A percentile compares a stretch with the other conserved stretches of the same genome.
Evolutionary conservation across 2,113 vertebrate species (phyloP).

Genomic region (Caranx ignobilis): DNA sequence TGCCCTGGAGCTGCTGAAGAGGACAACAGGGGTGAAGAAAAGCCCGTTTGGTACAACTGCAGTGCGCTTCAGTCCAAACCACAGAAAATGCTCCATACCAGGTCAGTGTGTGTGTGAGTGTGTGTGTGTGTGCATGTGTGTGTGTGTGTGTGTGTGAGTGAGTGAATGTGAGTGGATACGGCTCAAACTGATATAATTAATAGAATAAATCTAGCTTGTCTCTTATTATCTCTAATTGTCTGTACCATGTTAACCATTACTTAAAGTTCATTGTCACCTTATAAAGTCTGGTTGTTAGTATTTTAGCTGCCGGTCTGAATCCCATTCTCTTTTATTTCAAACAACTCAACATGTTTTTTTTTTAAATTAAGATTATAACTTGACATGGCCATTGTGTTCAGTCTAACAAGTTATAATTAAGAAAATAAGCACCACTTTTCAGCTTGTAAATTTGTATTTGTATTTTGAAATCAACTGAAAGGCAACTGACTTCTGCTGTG

Average conservation of each 20-base stretch:
- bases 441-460: constrained; percentile 33
- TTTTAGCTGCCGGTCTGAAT: neutral
- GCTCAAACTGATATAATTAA: neutral
- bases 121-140: constrained; percentile 17
- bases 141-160: constrained; percentile 24
- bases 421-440: constrained; percentile 19
- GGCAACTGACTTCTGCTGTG: neutral
- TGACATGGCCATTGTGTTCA: constrained; percentile 25
- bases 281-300: neutral
- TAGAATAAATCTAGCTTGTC: neutral
- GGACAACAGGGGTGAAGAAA: constrained; percentile 72
- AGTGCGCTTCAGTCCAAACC: constrained; percentile 72
- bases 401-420: constrained; percentile 27
- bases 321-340: neutral
- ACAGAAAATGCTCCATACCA: constrained; percentile 70
- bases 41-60: constrained; percentile 84
- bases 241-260: neutral
- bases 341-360: constrained; percentile 4
- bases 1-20: constrained; percentile 81
- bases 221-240: too few species aligned
- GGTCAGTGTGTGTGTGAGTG: constrained; percentile 67
- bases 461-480: constrained; percentile 30
- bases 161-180: neutral
- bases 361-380: constrained; percentile 10
- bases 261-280: neutral